Base-by-base conservation (phyloP, 2,888 invertebrate species). In the Crocallis elinguaria region DNA sequence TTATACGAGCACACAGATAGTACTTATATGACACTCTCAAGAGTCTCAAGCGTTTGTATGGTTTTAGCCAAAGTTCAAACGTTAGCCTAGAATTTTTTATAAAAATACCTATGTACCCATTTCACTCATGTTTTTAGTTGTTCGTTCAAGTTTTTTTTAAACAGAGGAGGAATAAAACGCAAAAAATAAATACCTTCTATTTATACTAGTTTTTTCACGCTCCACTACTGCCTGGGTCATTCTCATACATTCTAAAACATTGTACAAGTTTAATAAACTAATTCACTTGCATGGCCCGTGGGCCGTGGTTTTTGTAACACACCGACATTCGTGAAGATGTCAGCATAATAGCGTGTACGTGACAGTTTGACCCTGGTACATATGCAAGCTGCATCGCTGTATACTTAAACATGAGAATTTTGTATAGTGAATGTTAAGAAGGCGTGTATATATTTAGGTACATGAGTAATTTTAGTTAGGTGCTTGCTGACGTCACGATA, bases 321-420 rank as follows among this genome's bases (percentile, higher is more conserved):
- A 70, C 72, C 70, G 66, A 58, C 72, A 64, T 69, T 77, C 79
- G 77, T 78, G 77, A 75, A 78, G 77, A 77, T 73, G 73, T 75
- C 72, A 72, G 75, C 75, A 82, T 86, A 84, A 86, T 83, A 75
- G 79, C 76, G 66, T n/a, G n/a, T 82, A 86, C 86, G 84, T 86
- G 86, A 84, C 75, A 37, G 41, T 23, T 41, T 33, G 45, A 21
- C 29, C 67, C 64, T 77, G 73, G 69, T 73, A 75, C 57, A 67
- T 70, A 66, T 62, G 58, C 55, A 56, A 64, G 62, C 57, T 67
- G 69, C 66, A 64, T 66, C 57, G 60, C 52, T 61, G 55, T 64
- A 60, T 62, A 44, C 35, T 39, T 45, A 39, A 49, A 55, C 38
- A 30, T 44, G 38, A 30, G 29, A 30, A 29, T 39, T 41, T 35